A percentile compares a stretch with the other conserved stretches of the same genome.
phyloP scores from a whole-genome alignment of 2,113 vertebrate genomes.

The Lasiurus cinereus region DNA sequence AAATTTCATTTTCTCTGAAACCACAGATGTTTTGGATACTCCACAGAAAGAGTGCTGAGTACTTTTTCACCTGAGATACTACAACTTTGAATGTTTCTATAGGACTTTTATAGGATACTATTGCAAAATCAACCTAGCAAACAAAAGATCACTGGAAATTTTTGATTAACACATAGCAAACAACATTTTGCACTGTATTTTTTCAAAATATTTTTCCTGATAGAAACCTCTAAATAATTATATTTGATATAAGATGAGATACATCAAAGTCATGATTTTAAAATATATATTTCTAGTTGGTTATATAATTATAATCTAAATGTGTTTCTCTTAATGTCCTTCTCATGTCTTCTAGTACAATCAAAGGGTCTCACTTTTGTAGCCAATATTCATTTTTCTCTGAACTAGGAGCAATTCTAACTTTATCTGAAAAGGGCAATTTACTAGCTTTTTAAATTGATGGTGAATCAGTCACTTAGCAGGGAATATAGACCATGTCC shows the following conservation, averaged over 20 bases:
- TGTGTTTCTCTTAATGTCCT: not conserved
- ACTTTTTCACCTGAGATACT: not conserved
- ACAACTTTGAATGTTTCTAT: not conserved
- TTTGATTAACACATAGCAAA: not conserved
- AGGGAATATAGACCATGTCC: not conserved
- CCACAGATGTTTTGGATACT: not conserved
- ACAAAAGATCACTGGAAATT: not conserved
- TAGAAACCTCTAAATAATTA: not conserved
- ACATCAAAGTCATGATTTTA: not conserved
- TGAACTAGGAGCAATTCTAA: not conserved
- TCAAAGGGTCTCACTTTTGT: not conserved
- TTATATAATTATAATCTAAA: constrained; percentile 42
- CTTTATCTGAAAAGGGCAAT: constrained; percentile 21
- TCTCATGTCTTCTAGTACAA: constrained; percentile 36
- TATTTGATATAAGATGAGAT: not conserved
- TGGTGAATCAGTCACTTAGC: not conserved
- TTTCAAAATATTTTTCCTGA: constrained; percentile 5
- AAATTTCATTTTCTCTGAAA: not conserved
- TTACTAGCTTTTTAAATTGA: not conserved
- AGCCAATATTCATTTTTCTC: constrained; percentile 13
- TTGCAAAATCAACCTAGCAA: not conserved
- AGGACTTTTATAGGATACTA: not conserved
- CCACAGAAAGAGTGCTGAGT: not conserved
- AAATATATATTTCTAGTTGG: not conserved
- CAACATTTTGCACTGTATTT: not conserved